Conservation (phyloP, 2,113 vertebrate genomes). For the Amphiprion percula region DNA sequence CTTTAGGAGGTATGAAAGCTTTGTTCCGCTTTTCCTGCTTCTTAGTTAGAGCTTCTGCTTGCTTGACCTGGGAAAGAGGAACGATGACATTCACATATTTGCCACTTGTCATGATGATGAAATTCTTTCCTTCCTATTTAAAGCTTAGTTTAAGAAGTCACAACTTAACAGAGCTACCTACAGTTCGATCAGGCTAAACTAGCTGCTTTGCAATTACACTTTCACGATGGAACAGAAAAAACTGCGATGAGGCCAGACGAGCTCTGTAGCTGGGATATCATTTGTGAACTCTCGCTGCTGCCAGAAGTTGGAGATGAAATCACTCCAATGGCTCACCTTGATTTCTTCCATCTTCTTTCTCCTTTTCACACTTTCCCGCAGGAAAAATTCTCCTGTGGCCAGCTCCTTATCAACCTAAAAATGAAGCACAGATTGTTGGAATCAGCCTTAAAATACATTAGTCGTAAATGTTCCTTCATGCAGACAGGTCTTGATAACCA, state of each 20-base stretch:
- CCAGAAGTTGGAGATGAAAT: background rate
- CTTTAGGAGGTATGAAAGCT: conserved; percentile 96
- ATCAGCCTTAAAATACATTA: background rate
- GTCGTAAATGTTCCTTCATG: too few relatives aligned
- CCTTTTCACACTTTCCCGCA: conserved; percentile 92
- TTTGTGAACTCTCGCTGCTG: too few relatives aligned
- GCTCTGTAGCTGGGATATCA: too few relatives aligned
- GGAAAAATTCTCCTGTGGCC: conserved; percentile 95
- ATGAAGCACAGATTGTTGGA: background rate
- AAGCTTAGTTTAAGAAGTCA: background rate
- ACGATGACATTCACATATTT: background rate
- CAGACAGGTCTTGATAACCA: background rate
- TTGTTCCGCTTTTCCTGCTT: conserved; percentile 95
- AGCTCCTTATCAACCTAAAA: conserved; percentile 93
- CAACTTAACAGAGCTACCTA: background rate
- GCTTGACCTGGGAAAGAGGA: conserved; percentile 87
- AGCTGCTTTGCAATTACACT: background rate
- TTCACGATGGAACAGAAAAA: background rate
- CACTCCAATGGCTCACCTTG: conserved; percentile 84
- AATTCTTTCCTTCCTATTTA: background rate
- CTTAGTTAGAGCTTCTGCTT: conserved; percentile 90
- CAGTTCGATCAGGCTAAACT: background rate
- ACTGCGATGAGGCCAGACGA: too few relatives aligned
- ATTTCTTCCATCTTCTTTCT: conserved; percentile 91
- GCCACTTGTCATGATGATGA: background rate